Evolutionary conservation across 1,140 invertebrate species (phyloP).

Genomic region (Uloborus diversus): DNA sequence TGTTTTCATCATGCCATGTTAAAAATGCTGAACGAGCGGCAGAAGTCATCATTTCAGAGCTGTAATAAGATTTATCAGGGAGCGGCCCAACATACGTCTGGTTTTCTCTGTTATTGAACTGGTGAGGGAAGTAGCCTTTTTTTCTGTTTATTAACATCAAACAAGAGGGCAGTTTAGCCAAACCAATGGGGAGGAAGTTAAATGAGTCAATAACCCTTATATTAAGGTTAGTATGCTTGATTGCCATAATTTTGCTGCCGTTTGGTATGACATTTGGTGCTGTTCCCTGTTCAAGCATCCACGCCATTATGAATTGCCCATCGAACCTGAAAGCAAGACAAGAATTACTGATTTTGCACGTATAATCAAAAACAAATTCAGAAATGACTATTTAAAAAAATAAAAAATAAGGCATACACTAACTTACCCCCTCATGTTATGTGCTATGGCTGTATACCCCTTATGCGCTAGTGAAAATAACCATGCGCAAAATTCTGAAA

Average conservation of each 20-base stretch:
- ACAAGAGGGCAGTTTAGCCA: background rate
- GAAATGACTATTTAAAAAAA: background rate
- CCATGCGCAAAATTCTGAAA: background rate
- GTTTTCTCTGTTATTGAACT: background rate
- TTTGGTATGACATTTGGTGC: background rate
- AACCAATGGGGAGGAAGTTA: background rate
- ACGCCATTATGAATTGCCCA: background rate
- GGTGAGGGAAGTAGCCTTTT: slow-evolving; percentile 17
- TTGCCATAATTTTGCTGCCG: background rate
- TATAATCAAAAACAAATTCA: background rate
- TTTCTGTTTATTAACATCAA: background rate
- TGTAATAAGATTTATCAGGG: background rate
- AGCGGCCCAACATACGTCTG: slow-evolving; percentile 13
- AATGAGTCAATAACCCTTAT: background rate
- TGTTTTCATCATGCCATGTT: background rate
- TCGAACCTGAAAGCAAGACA: background rate
- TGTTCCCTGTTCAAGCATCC: background rate
- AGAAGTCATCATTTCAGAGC: background rate
- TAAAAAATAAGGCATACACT: background rate
- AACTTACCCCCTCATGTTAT: background rate
- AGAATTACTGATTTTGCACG: background rate
- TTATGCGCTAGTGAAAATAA: background rate
- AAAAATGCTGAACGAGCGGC: background rate
- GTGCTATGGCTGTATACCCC: background rate
- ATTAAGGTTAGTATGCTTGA: background rate